Base-by-base conservation (phyloP, 1,140 invertebrate genomes). In the Zeugodacus cucurbitae region DNA sequence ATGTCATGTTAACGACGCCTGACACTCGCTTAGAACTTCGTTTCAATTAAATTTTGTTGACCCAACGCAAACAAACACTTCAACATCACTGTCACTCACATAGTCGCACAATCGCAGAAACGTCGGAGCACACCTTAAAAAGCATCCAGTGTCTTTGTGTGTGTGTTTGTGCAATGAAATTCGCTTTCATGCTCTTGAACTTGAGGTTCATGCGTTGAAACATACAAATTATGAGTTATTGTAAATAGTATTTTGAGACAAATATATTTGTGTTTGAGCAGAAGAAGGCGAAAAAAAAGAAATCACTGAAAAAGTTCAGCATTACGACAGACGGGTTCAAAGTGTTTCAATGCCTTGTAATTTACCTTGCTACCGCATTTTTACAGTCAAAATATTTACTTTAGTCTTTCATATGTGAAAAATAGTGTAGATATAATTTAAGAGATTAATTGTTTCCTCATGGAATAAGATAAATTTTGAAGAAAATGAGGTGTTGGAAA, bases 1-100 rank as follows among this genome's bases (percentile, higher is more conserved):
- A 82, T 82, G 74, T 82, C 74, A 82, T 82, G 74, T 82, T 82
- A 82, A 82, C 74, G 41, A 82, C 74, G 74, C 41, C 74, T 48
- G 41, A 48, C 74, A 48, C 41, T 82, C 74, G n/a, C 74, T 48
- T 82, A 82, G 74, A 82, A 82, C 74, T 54, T 54, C 41, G 26
- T 26, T 82, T 82, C 41, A 82, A 54, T 82, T 82, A 82, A 54
- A 17, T 3, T 82, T 48, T 82, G 41, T 82, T 82, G 37, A 82
- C 41, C 41, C 41, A 82, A 29, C 74, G 37, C 67, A 70, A 70
- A 82, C 37, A 78, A 22, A 78, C 17, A 44, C 17, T 82, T 29
- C 74, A 41, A n/a, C 74, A 34, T 64, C 58, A 62, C 26, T 10
- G 22, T 62, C n/a, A 62, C 59, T 26, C 58, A 26, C n/a, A 62